Evolutionary conservation across 2,113 vertebrate species (phyloP), one percentile per base, ranked within the genome.

Genomic region (Pavo muticus): DNA sequence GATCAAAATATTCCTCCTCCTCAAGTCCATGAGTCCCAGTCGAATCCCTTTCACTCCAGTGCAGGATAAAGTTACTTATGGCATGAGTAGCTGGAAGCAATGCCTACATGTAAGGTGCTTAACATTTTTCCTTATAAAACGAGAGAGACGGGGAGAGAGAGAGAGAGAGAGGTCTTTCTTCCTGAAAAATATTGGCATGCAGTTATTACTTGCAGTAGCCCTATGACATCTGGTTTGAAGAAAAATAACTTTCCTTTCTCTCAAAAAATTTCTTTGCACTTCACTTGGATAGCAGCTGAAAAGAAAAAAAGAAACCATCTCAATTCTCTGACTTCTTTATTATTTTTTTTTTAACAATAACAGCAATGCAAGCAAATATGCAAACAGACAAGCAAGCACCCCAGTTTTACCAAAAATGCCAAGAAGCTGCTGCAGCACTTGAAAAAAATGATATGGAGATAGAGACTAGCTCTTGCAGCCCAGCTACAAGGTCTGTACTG

Each of bases 181-280:
- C 57, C n/a, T 54, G 40, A 80, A 84, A 56, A 50, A 72, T 61
- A 90, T 88, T 54, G 81, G 61, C 54, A 74, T 25, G 32, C 18
- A 93, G 70, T 61, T 84, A 42, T 86, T 86, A 84, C 61, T 61
- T 0, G 0, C 44, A 65, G 72, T n/a, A 91, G 75, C 76, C 52
- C 42, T 74, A 15, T 80, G 60, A 88, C 40, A 86, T 71, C 63
- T 83, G 39, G 15, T 56, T 91, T 84, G 52, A 81, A 90, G 65
- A 69, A 91, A 94, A 93, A 68, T 57, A 24, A 32, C 63, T 79
- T 84, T 84, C 56, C 44, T 89, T 68, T 65, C 56, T 54, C 50
- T 84, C 84, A 75, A 47, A 89, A 96, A 92, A 94, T 84, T 86
- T 88, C 59, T 29, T 70, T 69, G 18, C 54, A 23, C 42, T 90